Evolutionary conservation across 2,888 invertebrate species (phyloP), one percentile per base, ranked within the genome.

Genomic region (Nomada fabriciana): DNA sequence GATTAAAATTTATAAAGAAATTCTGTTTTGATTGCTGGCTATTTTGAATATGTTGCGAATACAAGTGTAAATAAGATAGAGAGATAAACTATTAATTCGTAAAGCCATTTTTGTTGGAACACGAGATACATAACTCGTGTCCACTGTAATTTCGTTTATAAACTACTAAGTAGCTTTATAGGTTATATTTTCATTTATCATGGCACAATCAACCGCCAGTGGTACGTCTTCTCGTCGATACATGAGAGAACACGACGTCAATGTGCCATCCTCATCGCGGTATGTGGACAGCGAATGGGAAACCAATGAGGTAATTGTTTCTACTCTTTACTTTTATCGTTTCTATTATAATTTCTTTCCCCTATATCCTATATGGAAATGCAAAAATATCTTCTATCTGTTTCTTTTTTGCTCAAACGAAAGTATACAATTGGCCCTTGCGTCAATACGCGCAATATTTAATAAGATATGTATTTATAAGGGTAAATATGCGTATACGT

Each of bases 241-340:
- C 87, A 91, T 91, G 42, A 95, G 96, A 83, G 96, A 96, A 86
- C 96, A 96, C 89, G 96, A 96, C 87, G 95, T 95, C 70, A 94
- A 94, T 63, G 94, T 95, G 73, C 93, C 95, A 86, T 94, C 95
- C 69, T 95, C 95, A 43, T 95, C 96, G 86, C 95, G 96, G 88
- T 96, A 96, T 93, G 95, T 95, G 74, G 96, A 96, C 91, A 95
- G 96, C 42, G 97, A 97, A 93, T 97, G 97, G 97, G 97, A 97
- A 93, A 96, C 97, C 64, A 97, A 96, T 93, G 97, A 97, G 94
- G 96, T 96, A 91, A 89, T 67, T 72, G n/a, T 64, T 65, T 64
- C 43, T 29, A 43, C 20, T 72, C 55, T 13, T 64, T 74, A 69
- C 20, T 59, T 74, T 68, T 70, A 47, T 68, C 25, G 43, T 25